Percentiles rank a stretch among this genome's conserved stretches.
These are phyloP conservation scores for Daktulosphaira vitifoliae DNA, from an alignment of 1,140 invertebrate genomes.

Conservation along the genomic window DNA sequence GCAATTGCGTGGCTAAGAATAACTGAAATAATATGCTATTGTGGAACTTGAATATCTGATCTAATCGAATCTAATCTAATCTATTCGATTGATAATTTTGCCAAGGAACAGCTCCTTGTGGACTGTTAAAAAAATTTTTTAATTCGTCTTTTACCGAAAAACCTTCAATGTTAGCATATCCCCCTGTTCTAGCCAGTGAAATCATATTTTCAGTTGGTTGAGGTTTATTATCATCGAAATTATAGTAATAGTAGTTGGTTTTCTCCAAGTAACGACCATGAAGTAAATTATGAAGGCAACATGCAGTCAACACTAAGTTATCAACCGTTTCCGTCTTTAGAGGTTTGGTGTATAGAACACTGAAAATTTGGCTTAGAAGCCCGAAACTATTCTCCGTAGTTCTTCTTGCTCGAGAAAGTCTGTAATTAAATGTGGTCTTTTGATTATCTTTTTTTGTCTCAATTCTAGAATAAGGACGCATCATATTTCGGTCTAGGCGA, in stretches of 20 bases:
- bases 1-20: slow-evolving; percentile 13
- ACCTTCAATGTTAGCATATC: not conserved
- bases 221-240: no score
- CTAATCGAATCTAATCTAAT: no score
- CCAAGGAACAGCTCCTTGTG: no score
- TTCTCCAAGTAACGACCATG: not conserved
- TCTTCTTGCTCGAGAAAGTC: no score
- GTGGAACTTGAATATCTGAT: slow-evolving; percentile 13
- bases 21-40: slow-evolving; percentile 8
- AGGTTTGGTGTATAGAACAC: not conserved
- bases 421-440: slow-evolving; percentile 36
- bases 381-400: slow-evolving; percentile 11
- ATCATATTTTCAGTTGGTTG: no score
- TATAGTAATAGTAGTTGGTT: not conserved
- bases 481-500: no score
- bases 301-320: not conserved
- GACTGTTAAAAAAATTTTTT: not conserved
- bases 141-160: slow-evolving; percentile 3
- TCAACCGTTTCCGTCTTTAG: not conserved
- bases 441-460: slow-evolving; percentile 14
- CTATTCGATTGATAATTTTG: no score
- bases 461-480: slow-evolving; percentile 16
- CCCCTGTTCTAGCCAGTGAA: no score
- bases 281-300: not conserved
- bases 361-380: no score